These are phyloP conservation scores for Spea multiplicata DNA, from an alignment of 2,113 vertebrate species.

Conservation along the genomic window DNA sequence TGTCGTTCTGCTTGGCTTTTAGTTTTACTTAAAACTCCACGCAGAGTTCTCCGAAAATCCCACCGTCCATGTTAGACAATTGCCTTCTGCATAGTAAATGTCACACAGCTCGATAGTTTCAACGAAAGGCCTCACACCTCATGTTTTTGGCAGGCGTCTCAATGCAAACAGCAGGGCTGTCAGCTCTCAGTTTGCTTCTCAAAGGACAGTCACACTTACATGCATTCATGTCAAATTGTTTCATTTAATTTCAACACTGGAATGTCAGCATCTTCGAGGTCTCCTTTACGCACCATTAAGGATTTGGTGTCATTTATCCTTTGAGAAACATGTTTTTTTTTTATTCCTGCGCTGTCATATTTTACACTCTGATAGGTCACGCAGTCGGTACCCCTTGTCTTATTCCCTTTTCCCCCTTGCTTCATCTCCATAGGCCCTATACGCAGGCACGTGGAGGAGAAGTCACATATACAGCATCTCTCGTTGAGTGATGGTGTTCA, in stretches of 20 bases:
- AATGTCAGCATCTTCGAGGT: slow-evolving; percentile 43
- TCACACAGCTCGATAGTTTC: slow-evolving; percentile 3
- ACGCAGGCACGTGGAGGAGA: not conserved
- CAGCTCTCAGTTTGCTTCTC: slow-evolving; percentile 5
- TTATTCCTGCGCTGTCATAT: slow-evolving; percentile 34
- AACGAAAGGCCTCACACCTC: slow-evolving; percentile 17
- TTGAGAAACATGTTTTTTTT: slow-evolving; percentile 21
- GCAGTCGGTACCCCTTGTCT: slow-evolving; percentile 5
- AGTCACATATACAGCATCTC: not conserved
- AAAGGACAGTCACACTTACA: not conserved
- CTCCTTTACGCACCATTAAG: slow-evolving; percentile 45
- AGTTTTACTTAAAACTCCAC: slow-evolving; percentile 9
- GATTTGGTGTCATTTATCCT: slow-evolving; percentile 40
- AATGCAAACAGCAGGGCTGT: slow-evolving; percentile 22
- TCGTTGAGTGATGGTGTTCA: not conserved
- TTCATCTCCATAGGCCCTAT: not conserved
- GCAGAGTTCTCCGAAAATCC: slow-evolving; percentile 19
- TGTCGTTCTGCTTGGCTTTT: slow-evolving; percentile 24
- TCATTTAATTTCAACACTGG: slow-evolving; percentile 25
- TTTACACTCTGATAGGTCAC: slow-evolving; percentile 29
- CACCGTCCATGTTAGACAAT: slow-evolving; percentile 29
- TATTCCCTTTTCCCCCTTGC: not conserved
- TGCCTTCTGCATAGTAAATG: slow-evolving; percentile 31
- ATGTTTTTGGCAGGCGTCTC: slow-evolving; percentile 30
- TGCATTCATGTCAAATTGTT: slow-evolving; percentile 5